Base-by-base conservation (phyloP, 2,888 invertebrate species). In the Aricia artaxerxes region DNA sequence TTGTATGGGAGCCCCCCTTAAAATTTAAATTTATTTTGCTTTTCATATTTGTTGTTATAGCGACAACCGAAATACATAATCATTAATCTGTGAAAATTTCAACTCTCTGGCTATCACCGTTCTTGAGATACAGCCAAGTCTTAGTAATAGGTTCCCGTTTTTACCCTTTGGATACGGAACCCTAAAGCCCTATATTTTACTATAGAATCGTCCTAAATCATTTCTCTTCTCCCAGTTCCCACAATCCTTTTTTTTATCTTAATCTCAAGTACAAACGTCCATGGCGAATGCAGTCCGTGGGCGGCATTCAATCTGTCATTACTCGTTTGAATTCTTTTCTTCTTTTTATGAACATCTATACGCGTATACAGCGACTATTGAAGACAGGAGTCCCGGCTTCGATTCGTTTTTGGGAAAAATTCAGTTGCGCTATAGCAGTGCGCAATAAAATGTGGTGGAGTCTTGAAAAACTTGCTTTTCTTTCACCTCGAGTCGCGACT, bases 161-260 rank as follows among this genome's bases (percentile, higher is more conserved):
- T 24, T 24, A 24, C 24, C 24, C 24, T 24, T 24, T 24, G 24
- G 24, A 24, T 24, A 24, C 24, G 24, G 24, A 24, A 24, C 24
- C 24, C 24, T 24, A 24, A 24, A 24, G 24, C 24, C 53, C 7
- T 31, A 57, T 57, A 35, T 35, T 76, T 76, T 35, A 35, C 76
- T 76, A 35, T 13, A 16, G 57, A 49, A 16, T 35, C 75, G 31
- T 1, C 57, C 76, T 76, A 57, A 53, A 57, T 57, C 53, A 76
- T 76, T 53, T 53, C 57, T 76, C 35, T 9, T 49, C 57, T 76
- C 76, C 76, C 76, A 76, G 57, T 76, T 76, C 76, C 76, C 76
- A 76, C 76, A 76, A 76, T 76, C 57, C 76, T 75, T 75, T 76
- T 76, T 76, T 76, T 76, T 76, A 76, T n/a, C 76, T 76, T 57